Base-by-base conservation (phyloP, 1,140 invertebrate genomes). In the Anoplolepis gracilipes region DNA sequence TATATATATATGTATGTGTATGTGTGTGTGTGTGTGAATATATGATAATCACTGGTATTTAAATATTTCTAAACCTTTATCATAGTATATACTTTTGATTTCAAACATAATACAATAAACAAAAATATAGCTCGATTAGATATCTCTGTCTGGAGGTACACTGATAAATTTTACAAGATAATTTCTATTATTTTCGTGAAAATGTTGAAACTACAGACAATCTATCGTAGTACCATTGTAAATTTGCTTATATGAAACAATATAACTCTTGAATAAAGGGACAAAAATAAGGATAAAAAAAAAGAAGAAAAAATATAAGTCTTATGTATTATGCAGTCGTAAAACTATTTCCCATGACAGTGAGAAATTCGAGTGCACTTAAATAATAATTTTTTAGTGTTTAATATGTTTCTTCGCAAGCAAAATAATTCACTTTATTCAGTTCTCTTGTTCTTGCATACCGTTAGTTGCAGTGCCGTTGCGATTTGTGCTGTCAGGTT, bases 391-490 rank as follows among this genome's bases (percentile, higher is more conserved):
- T 85, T 30, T 36, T 67, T 42, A 65, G 19, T 22, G 25, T 86
- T 88, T 36, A 88, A 84, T 78, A 79, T 86, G 85, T 62, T 87
- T 76, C 39, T 77, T 89, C 78, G 69, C 39, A 25, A 85, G 19
- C 72, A 42, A 87, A 90, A 90, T 46, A 81, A 39, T 72, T n/a
- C 16, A 61, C 13, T 67, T 46, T 67, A 46, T 10, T 87, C 90
- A 94, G 53, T 93, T 93, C 77, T 93, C 92, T 79, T 92, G 91
- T 62, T 94, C 92, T 55, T 90, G 90, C 16, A 89, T 55, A 64
- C 92, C 92, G 61, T 94, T 95, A 22, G 61, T 92, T 62, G 93
- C 93, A 13, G 69, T 89, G 19, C 93, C 92, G 69, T 94, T 87
- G 30, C 87, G 84, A 70, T 82, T 73, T 42, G 33, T 76, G 16